Evolutionary conservation across 2,797 vertebrate genomes (phyloP).

Genomic region (Channallabes apus): DNA sequence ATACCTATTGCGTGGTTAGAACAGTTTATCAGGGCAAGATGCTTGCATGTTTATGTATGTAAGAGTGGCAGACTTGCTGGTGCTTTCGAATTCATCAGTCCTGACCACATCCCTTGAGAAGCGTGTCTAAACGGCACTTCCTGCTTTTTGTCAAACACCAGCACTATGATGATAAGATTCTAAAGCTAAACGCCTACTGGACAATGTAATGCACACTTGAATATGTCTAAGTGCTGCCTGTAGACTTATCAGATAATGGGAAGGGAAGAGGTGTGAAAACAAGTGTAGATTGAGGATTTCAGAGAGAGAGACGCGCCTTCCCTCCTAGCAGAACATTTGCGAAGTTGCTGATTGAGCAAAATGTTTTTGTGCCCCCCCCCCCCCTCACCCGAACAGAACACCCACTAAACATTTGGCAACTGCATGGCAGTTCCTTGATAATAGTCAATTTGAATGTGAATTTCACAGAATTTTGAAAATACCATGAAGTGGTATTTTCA

Average conservation of each 20-base stretch:
- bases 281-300: conserved; percentile 20
- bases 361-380: background rate
- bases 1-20: background rate
- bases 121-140: conserved; percentile 25
- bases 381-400: background rate
- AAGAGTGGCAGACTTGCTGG: background rate
- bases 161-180: conserved; percentile 21
- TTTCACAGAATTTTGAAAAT: background rate
- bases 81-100: background rate
- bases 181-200: background rate
- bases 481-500: background rate
- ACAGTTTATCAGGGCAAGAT: background rate
- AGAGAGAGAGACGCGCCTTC: conserved; percentile 26
- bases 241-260: background rate
- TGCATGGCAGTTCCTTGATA: conserved; percentile 21
- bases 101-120: conserved; percentile 4
- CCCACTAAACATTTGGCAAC: conserved; percentile 37
- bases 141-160: conserved; percentile 33
- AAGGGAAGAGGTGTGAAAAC: conserved; percentile 37
- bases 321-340: conserved; percentile 18
- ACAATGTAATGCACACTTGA: background rate
- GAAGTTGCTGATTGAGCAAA: conserved; percentile 25
- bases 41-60: background rate
- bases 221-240: background rate
- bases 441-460: conserved; percentile 33